These are phyloP conservation scores for Papilio glaucus DNA, from an alignment of 1,140 invertebrate species.

Conservation along the genomic window DNA sequence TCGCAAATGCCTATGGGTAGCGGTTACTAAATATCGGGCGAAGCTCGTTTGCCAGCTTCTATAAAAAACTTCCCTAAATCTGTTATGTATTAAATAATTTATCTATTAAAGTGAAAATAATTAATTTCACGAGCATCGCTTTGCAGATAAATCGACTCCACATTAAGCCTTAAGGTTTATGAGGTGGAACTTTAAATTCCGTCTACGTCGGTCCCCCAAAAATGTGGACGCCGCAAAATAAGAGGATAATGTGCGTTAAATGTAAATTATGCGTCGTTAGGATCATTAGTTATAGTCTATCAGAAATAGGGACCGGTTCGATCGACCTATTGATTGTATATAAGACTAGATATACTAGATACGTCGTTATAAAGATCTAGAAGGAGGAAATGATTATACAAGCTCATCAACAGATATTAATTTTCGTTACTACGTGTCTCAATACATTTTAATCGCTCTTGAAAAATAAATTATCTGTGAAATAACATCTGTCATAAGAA, in stretches of 20 bases:
- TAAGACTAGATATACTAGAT: constrained; percentile 4
- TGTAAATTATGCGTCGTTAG: constrained; percentile 33
- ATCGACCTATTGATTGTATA: not conserved
- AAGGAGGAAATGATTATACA: not conserved
- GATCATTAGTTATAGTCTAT: constrained; percentile 22
- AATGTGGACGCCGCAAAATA: constrained; percentile 27
- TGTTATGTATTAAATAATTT: too few relatives aligned
- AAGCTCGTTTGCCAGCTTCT: too few relatives aligned
- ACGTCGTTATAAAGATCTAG: not conserved
- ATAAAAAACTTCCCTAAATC: too few relatives aligned
- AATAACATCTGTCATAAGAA: too few relatives aligned
- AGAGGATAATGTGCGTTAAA: constrained; percentile 30
- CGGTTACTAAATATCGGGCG: too few relatives aligned
- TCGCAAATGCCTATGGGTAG: too few relatives aligned
- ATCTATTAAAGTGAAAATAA: constrained; percentile 4
- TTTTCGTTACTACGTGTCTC: not conserved
- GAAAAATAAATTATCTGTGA: not conserved
- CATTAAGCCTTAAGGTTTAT: constrained; percentile 32
- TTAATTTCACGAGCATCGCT: constrained; percentile 8
- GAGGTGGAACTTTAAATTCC: constrained; percentile 34
- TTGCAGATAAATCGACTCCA: constrained; percentile 17
- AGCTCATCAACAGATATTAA: not conserved
- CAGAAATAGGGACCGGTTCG: not conserved
- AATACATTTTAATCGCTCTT: not conserved
- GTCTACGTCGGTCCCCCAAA: constrained; percentile 23